A percentile compares a stretch with the other conserved stretches of the same genome.
These are phyloP conservation scores for Ypsolopha scabrella DNA, from an alignment of 2,888 invertebrate species.

Conservation along the genomic window DNA sequence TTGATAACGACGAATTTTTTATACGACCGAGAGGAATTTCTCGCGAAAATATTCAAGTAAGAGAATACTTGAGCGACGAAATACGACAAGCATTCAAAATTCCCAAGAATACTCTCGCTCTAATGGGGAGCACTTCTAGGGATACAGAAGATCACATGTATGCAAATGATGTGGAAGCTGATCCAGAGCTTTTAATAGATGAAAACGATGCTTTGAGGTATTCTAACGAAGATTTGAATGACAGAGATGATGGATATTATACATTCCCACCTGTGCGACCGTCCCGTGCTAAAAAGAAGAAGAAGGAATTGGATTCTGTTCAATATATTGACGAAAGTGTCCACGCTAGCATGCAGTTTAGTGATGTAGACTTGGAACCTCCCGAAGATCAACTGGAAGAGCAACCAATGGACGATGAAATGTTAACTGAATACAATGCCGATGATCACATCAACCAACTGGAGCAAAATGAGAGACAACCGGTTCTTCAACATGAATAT, in stretches of 20 bases:
- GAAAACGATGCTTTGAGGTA: slow-evolving; percentile 42
- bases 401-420: slow-evolving; percentile 23
- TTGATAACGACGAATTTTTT: slow-evolving; percentile 90
- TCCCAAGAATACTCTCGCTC: slow-evolving; percentile 74
- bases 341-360: slow-evolving; percentile 53
- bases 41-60: slow-evolving; percentile 83
- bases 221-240: slow-evolving; percentile 55
- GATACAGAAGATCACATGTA: slow-evolving; percentile 42
- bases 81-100: slow-evolving; percentile 82
- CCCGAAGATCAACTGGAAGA: slow-evolving; percentile 59
- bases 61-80: slow-evolving; percentile 82
- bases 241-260: slow-evolving; percentile 64
- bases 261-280: slow-evolving; percentile 70
- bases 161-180: slow-evolving; percentile 35
- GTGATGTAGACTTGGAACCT: slow-evolving; percentile 49
- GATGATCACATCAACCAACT: slow-evolving; percentile 28
- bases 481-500: slow-evolving; percentile 36
- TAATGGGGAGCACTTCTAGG: slow-evolving; percentile 61
- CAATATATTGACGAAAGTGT: slow-evolving; percentile 55
- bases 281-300: slow-evolving; percentile 66
- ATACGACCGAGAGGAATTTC: slow-evolving; percentile 85
- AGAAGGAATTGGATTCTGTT: slow-evolving; percentile 41
- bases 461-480: slow-evolving; percentile 23
- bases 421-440: slow-evolving; percentile 44
- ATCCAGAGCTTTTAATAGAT: slow-evolving; percentile 46